Percentiles rank a stretch among this genome's conserved stretches.
Conservation (phyloP, 2,113 vertebrate genomes). For the Gymnogyps californianus region DNA sequence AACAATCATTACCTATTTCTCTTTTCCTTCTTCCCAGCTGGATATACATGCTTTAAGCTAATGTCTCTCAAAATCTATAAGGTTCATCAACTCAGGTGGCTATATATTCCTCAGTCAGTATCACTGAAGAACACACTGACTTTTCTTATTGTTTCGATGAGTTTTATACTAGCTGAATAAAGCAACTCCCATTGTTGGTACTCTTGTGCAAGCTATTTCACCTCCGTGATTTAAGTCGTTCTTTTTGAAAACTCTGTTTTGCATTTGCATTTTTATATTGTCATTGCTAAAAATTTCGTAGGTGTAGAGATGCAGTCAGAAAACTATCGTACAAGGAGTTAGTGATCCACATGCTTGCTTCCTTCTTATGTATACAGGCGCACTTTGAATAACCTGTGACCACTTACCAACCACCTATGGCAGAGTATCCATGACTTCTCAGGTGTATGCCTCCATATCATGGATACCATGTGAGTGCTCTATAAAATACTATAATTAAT, state of each 20-base stretch:
- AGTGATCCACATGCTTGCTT: background rate
- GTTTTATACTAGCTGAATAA: background rate
- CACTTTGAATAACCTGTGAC: background rate
- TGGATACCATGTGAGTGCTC: background rate
- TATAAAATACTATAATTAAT: background rate
- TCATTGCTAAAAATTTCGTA: background rate
- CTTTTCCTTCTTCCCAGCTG: background rate
- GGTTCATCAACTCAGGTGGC: background rate
- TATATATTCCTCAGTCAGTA: background rate
- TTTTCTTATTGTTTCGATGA: background rate
- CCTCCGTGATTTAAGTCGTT: background rate
- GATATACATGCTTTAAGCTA: background rate
- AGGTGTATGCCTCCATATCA: background rate
- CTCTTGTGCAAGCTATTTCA: background rate
- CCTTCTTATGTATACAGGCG: background rate
- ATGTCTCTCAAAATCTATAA: background rate
- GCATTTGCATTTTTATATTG: background rate
- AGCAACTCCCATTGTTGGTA: background rate
- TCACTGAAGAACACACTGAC: background rate
- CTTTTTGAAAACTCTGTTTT: background rate
- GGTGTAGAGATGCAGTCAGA: background rate
- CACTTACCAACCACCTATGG: background rate
- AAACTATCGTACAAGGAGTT: background rate
- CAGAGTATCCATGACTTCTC: background rate
- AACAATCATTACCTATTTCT: background rate